These are phyloP conservation scores for Conchocele bisecta DNA, from an alignment of 2,888 invertebrate genomes.

Conservation along the genomic window DNA sequence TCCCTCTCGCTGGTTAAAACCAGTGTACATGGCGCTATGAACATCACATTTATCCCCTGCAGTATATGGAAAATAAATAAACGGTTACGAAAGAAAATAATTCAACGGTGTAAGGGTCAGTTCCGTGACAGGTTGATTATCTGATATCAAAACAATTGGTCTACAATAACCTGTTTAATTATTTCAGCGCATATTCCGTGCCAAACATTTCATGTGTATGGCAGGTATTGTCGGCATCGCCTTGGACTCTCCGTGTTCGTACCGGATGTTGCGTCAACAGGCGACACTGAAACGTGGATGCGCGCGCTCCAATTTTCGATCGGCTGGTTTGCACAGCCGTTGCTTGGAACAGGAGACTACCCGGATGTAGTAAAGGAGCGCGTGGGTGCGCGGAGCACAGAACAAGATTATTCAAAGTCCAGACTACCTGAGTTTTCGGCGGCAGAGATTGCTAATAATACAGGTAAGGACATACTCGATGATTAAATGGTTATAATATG, in stretches of 20 bases:
- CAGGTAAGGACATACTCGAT: constrained; percentile 54
- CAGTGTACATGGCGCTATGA: no score
- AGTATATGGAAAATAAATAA: no score
- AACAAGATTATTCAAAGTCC: constrained; percentile 34
- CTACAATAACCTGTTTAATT: no score
- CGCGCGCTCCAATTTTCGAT: constrained; percentile 61
- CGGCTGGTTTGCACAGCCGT: constrained; percentile 76
- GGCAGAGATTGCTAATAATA: constrained; percentile 18
- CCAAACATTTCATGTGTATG: constrained; percentile 6
- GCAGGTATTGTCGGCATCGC: constrained; percentile 71
- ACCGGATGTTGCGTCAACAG: constrained; percentile 42
- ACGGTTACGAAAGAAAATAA: no score
- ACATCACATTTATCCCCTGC: no score
- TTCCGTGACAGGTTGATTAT: no score
- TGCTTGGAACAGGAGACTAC: constrained; percentile 84
- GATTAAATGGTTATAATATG: no score
- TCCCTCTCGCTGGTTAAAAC: no score
- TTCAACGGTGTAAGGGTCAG: no score
- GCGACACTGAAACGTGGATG: constrained; percentile 56
- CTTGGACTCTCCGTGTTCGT: constrained; percentile 61
- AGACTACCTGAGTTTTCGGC: constrained; percentile 53
- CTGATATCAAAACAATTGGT: no score
- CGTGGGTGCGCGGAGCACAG: constrained; percentile 28
- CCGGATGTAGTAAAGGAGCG: constrained; percentile 62
- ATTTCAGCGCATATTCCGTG: no score